Evolutionary conservation across 2,888 invertebrate genomes (phyloP).

Genomic region (Muschampia plurimacula): DNA sequence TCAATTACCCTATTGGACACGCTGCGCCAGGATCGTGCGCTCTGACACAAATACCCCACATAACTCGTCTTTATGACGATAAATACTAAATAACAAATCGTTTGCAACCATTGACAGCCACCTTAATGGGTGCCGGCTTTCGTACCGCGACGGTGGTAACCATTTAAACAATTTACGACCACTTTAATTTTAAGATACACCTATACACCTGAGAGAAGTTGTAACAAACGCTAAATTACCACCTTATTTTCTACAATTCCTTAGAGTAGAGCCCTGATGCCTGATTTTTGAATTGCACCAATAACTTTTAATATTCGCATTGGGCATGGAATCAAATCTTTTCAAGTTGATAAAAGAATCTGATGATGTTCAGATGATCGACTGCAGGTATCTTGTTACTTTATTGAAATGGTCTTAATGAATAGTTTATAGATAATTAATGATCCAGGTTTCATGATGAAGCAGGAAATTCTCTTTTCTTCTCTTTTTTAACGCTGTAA

Average conservation of each 20-base stretch:
- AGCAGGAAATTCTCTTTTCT: too few species aligned
- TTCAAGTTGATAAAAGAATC: too few species aligned
- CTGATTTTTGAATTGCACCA: too few species aligned
- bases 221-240: conserved; percentile 42
- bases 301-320: too few species aligned
- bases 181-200: conserved; percentile 35
- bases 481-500: too few species aligned
- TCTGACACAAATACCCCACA: conserved; percentile 62
- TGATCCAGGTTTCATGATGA: too few species aligned
- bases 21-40: conserved; percentile 26
- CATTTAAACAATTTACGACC: conserved; percentile 60
- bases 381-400: too few species aligned
- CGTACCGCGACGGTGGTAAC: conserved; percentile 51
- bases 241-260: neutral
- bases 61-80: conserved; percentile 67
- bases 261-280: neutral
- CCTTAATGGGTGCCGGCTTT: conserved; percentile 59
- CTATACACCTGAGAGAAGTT: conserved; percentile 32
- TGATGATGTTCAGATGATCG: too few species aligned
- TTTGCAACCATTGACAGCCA: conserved; percentile 58
- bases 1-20: conserved; percentile 34
- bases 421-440: too few species aligned
- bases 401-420: too few species aligned
- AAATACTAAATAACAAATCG: conserved; percentile 63
- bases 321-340: too few species aligned